phyloP scores from a whole-genome alignment of 2,797 vertebrate genomes.

The Cirrhinus molitorella region DNA sequence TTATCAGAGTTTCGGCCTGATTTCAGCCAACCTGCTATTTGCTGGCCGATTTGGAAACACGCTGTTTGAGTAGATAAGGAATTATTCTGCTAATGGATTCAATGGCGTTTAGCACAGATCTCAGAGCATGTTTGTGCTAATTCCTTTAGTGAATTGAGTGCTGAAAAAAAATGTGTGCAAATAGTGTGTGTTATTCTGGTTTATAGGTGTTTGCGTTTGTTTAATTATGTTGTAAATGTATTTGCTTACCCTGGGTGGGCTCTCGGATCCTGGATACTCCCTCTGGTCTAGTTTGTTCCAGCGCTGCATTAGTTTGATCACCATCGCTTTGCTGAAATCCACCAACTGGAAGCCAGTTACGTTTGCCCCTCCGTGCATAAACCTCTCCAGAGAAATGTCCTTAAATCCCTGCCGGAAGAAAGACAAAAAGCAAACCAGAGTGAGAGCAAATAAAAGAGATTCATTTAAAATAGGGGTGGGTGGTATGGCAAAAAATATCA shows the following conservation, averaged over 20 bases:
- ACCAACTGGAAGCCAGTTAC: slow-evolving; percentile 98
- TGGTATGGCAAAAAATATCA: too few relatives aligned
- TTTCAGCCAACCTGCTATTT: not conserved
- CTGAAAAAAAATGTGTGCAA: not conserved
- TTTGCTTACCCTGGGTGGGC: slow-evolving; percentile 90
- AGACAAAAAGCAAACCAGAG: not conserved
- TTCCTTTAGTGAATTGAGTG: not conserved
- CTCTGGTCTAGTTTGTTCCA: slow-evolving; percentile 99
- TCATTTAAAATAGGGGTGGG: too few relatives aligned
- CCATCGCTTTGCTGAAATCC: slow-evolving; percentile 95
- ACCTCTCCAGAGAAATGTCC: slow-evolving; percentile 97
- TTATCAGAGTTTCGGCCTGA: not conserved
- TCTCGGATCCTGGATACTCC: slow-evolving; percentile 97
- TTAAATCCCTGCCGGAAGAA: slow-evolving; percentile 89
- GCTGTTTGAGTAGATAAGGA: not conserved
- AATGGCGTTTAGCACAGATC: not conserved
- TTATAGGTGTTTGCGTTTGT: not conserved
- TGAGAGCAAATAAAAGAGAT: not conserved
- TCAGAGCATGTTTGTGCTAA: not conserved
- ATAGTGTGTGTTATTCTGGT: not conserved
- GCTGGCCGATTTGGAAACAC: not conserved
- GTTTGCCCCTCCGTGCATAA: slow-evolving; percentile 98
- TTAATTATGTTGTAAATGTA: not conserved
- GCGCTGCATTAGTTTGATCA: slow-evolving; percentile 96
- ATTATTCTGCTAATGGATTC: not conserved